Conservation (phyloP, 2,888 invertebrate species). For the Aleiodes leptofemur region DNA sequence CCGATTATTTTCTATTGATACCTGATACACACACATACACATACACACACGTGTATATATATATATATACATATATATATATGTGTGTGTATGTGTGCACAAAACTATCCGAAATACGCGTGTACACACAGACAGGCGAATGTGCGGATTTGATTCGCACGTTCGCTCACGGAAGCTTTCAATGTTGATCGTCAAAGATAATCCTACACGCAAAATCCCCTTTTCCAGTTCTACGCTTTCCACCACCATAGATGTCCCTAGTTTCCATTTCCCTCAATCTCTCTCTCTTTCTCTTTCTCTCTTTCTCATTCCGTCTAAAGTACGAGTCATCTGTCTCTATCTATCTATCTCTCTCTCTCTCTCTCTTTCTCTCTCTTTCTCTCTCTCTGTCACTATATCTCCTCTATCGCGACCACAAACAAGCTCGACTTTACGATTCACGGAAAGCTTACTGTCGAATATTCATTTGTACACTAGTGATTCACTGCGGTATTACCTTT, state of each 20-base stretch:
- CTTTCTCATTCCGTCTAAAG: constrained; percentile 8
- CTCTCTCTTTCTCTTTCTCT: too few relatives aligned
- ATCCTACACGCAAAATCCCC: constrained; percentile 26
- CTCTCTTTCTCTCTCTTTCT: not conserved
- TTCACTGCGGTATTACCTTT: constrained; percentile 36
- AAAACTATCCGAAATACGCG: not conserved
- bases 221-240: not conserved
- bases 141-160: constrained; percentile 8
- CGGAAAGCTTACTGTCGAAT: constrained; percentile 30
- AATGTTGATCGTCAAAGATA: constrained; percentile 32
- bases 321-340: not conserved
- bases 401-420: not conserved
- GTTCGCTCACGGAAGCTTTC: constrained; percentile 18
- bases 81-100: not conserved
- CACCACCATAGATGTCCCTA: not conserved
- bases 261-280: not conserved
- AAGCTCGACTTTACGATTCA: constrained; percentile 34
- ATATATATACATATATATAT: too few relatives aligned
- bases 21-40: not conserved
- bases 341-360: constrained; percentile 1
- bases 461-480: constrained; percentile 39
- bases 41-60: not conserved
- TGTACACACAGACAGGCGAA: not conserved
- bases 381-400: constrained; percentile 14
- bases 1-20: constrained; percentile 22